Evolutionary conservation across 2,888 invertebrate species (phyloP), one percentile per base, ranked within the genome.

Genomic region (Tortrix viridana): DNA sequence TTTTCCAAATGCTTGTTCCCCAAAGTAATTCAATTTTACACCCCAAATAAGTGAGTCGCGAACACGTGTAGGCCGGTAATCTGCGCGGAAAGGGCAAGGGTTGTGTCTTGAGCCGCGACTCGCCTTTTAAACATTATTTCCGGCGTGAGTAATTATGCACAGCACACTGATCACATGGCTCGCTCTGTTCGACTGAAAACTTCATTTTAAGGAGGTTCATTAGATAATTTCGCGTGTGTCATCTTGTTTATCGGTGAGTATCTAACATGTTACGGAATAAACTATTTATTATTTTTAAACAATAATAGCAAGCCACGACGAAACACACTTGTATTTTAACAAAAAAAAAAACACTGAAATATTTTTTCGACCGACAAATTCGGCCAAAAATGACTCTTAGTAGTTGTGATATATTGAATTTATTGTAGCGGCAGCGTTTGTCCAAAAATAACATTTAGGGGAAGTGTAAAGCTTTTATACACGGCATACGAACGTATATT

Each of bases 71-170:
- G 70, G 74, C 72, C 74, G 74, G 77, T 80, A 81, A 79, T 47
- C 41, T 43, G 62, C 50, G 41, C 53, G 41, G 22, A 70, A 41
- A 74, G 73, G 75, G 77, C 73, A 81, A 79, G 79, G 83, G 81
- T 78, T 78, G 74, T 54, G 70, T 70, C 75, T 63, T 63, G 52
- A 59, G 58, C 53, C 19, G 44, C 54, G 43, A 46, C 63, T 49
- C 68, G 72, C 81, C 82, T 82, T 84, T 84, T 77, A 80, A 76
- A 75, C 77, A 86, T 85, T 87, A 87, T 72, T 86, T 85, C 84
- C 85, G 80, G 72, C 79, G 80, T 78, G 32, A 32, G 73, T 81
- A 81, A 87, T 87, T 87, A 85, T 81, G 79, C 77, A 82, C 81
- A 80, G 74, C 68, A 81, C 80, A 79, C 65, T 73, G 81, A 82